Conservation (phyloP, 2,888 invertebrate genomes). For the Apodemia duryi region DNA sequence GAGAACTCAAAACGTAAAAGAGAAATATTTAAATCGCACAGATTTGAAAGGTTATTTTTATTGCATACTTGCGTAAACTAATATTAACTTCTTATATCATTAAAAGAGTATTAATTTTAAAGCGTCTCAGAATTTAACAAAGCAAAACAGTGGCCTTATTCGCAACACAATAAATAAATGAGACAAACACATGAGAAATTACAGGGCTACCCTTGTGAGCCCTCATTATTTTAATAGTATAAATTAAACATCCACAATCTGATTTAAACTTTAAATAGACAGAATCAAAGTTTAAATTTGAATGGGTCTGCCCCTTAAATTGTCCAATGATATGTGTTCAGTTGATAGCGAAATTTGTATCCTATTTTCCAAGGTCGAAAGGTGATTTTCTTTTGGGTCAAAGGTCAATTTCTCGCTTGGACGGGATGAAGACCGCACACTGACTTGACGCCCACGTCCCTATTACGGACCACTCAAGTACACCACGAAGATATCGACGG, state of each 20-base stretch:
- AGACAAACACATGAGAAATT: conserved; percentile 69
- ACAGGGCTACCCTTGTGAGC: conserved; percentile 65
- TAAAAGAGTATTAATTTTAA: conserved; percentile 38
- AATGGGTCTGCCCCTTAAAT: conserved; percentile 30
- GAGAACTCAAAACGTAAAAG: not conserved
- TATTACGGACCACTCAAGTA: conserved; percentile 47
- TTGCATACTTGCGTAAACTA: not conserved
- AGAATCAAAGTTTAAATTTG: conserved; percentile 38
- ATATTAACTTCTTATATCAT: conserved; percentile 30
- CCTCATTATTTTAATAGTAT: conserved; percentile 73
- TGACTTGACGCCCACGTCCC: conserved; percentile 58
- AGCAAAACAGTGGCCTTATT: conserved; percentile 64
- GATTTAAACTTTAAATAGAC: conserved; percentile 36
- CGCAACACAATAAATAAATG: conserved; percentile 66
- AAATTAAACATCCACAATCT: conserved; percentile 37
- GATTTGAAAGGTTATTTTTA: not conserved
- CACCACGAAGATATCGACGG: conserved; percentile 40
- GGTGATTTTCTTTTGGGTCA: conserved; percentile 35
- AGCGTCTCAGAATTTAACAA: conserved; percentile 37
- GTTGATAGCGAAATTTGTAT: conserved; percentile 32
- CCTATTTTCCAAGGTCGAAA: conserved; percentile 30
- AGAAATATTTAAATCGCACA: not conserved
- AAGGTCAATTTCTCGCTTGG: conserved; percentile 41
- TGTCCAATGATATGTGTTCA: conserved; percentile 37
- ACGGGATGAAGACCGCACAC: conserved; percentile 63